phyloP scores from a whole-genome alignment of 2,888 invertebrate genomes.

The Caradrina kadenii region DNA sequence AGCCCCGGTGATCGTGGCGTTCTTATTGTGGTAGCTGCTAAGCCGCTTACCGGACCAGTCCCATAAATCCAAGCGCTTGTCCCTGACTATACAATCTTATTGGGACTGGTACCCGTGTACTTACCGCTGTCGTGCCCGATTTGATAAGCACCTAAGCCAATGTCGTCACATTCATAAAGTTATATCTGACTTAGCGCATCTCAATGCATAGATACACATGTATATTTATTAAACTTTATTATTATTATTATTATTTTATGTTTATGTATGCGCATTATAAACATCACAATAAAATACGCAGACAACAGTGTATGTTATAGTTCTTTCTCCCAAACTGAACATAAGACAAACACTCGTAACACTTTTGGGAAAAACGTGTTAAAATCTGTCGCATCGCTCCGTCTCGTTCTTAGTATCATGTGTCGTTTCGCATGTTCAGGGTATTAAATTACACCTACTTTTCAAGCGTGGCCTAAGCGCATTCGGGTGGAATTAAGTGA shows the following conservation, averaged over 20 bases:
- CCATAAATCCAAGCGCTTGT: constrained; percentile 78
- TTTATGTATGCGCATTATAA: constrained; percentile 20
- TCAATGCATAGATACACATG: constrained; percentile 46
- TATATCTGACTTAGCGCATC: constrained; percentile 51
- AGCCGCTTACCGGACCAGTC: constrained; percentile 85
- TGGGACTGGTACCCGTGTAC: constrained; percentile 39
- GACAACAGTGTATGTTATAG: constrained; percentile 2
- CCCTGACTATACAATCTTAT: constrained; percentile 51
- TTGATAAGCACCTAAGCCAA: constrained; percentile 56
- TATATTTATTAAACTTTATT: background rate
- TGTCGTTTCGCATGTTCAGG: constrained; percentile 81
- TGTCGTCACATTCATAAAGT: constrained; percentile 42
- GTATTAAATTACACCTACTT: constrained; percentile 80
- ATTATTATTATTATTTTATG: too few species aligned
- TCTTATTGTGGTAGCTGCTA: constrained; percentile 84
- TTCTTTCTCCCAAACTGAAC: constrained; percentile 11
- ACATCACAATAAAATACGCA: constrained; percentile 5
- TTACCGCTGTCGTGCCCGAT: constrained; percentile 42
- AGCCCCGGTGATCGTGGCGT: constrained; percentile 78
- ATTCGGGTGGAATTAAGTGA: constrained; percentile 81
- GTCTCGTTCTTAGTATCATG: constrained; percentile 76
- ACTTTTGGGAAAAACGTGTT: constrained; percentile 64
- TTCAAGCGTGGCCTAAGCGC: constrained; percentile 71
- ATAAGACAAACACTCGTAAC: constrained; percentile 12
- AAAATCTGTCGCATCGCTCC: constrained; percentile 72